phyloP scores from a whole-genome alignment of 2,797 vertebrate genomes.

The Pseudomugil tenellus region DNA sequence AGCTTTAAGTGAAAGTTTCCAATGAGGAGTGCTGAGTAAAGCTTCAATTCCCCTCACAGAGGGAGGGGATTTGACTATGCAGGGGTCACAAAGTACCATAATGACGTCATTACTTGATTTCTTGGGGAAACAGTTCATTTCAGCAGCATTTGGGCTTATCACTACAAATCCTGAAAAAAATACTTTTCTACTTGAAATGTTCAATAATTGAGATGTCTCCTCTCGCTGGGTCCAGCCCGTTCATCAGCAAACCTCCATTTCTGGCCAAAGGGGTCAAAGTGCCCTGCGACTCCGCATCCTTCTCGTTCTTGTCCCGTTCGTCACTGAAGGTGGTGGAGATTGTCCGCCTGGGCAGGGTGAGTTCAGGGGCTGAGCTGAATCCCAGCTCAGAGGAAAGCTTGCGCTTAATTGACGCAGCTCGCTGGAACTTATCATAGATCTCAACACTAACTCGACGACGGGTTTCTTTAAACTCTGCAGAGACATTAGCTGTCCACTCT shows the following conservation, averaged over 20 bases:
- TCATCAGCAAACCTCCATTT: slow-evolving; percentile 88
- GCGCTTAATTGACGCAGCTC: slow-evolving; percentile 94
- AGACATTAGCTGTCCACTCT: slow-evolving; percentile 96
- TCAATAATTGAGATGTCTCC: slow-evolving; percentile 89
- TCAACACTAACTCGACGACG: slow-evolving; percentile 93
- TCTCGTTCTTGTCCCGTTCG: slow-evolving; percentile 80
- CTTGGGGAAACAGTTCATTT: slow-evolving; percentile 9
- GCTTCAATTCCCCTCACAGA: neutral
- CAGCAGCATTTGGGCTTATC: neutral
- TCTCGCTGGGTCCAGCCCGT: slow-evolving; percentile 85
- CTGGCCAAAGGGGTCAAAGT: slow-evolving; percentile 79
- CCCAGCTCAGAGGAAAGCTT: slow-evolving; percentile 93
- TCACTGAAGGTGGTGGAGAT: slow-evolving; percentile 88
- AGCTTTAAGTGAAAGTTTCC: neutral
- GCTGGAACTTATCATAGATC: slow-evolving; percentile 96
- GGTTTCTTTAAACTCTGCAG: slow-evolving; percentile 96
- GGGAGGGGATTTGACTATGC: neutral
- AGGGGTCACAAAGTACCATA: slow-evolving; percentile 6
- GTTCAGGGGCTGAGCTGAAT: slow-evolving; percentile 86
- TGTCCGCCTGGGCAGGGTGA: slow-evolving; percentile 87
- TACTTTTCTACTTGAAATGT: slow-evolving; percentile 84
- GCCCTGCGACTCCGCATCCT: slow-evolving; percentile 65
- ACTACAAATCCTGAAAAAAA: slow-evolving; percentile 5
- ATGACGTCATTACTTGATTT: slow-evolving; percentile 18
- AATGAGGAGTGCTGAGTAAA: neutral